Base-by-base conservation (phyloP, 2,888 invertebrate species). In the Dicycla oo region DNA sequence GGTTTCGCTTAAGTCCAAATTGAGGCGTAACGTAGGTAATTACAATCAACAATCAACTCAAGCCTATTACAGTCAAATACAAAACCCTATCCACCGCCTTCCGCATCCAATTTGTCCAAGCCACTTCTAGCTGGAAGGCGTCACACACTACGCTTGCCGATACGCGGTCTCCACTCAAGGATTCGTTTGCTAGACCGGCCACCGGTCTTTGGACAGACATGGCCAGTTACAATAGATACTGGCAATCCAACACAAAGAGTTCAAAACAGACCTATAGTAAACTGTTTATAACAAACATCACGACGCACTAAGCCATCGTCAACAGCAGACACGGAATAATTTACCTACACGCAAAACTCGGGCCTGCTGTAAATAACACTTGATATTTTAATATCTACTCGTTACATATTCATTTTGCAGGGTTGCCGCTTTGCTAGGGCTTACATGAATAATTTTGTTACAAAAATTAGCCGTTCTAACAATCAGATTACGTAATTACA, bases 361-460 rank as follows among this genome's bases (percentile, higher is more conserved):
- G 57, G 81, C 38, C 54, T 74, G 73, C 66, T 83, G 83, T 83
- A 87, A 88, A 88, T 86, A 87, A 81, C 80, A 82, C 84, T 83
- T 86, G 85, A 87, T 87, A 86, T 87, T 87, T 85, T 86, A 87
- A 86, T 86, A 85, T 86, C 82, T 73, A 74, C 80, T 86, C 73
- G 84, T 87, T 84, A 83, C 82, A 85, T 83, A 84, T 83, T 86
- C 80, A 85, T 85, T 76, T 71, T 40, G 20, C 51, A 87, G 87
- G 87, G 87, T 51, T 85, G 80, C 49, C 54, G n/a, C 80, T 40
- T 47, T 13, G 18, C 49, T 40, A 38, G 47, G 49, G 60, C 23
- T 72, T 65, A 73, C 73, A 65, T 61, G 64, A 64, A 77, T 68
- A 78, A 64, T 73, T 65, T 72, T 58, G 63, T 76, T 53, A 62